Percentiles rank a stretch among this genome's conserved stretches.
Evolutionary conservation across 2,797 vertebrate genomes (phyloP).

Genomic region (Pangasius djambal): DNA sequence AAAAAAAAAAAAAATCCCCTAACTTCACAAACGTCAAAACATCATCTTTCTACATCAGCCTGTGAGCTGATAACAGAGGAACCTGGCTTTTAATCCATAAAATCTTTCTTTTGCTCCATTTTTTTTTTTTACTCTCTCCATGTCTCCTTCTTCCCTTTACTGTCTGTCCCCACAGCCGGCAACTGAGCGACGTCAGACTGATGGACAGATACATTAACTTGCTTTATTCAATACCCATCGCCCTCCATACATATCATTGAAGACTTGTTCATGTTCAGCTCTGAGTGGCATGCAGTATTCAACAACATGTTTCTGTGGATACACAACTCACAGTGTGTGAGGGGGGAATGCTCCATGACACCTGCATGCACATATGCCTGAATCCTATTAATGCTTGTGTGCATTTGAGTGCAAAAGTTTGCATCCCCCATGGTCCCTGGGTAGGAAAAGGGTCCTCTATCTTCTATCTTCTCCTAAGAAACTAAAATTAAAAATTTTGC

Average conservation of each 20-base stretch:
- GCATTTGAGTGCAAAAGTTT: background rate
- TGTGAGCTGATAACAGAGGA: background rate
- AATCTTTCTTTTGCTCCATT: slow-evolving; percentile 4
- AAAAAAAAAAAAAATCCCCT: background rate
- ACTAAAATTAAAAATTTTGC: background rate
- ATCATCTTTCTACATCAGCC: background rate
- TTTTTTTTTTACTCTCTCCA: slow-evolving; percentile 9
- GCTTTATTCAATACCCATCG: slow-evolving; percentile 52
- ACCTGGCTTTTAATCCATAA: background rate
- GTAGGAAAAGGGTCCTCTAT: background rate
- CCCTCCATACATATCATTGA: slow-evolving; percentile 41
- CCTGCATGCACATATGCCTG: background rate
- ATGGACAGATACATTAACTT: slow-evolving; percentile 53
- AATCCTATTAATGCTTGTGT: background rate
- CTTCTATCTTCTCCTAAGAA: background rate
- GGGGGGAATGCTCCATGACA: background rate
- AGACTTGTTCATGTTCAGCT: slow-evolving; percentile 68
- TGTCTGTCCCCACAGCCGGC: slow-evolving; percentile 64
- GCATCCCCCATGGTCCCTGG: no score
- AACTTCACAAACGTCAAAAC: background rate
- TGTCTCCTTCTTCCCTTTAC: slow-evolving; percentile 52
- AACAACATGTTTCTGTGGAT: slow-evolving; percentile 53
- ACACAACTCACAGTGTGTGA: background rate
- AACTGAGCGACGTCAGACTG: slow-evolving; percentile 38
- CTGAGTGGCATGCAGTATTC: slow-evolving; percentile 81